A percentile compares a stretch with the other conserved stretches of the same genome.
Evolutionary conservation across 1,140 invertebrate species (phyloP).

Genomic region (Alviniconcha marisindica): DNA sequence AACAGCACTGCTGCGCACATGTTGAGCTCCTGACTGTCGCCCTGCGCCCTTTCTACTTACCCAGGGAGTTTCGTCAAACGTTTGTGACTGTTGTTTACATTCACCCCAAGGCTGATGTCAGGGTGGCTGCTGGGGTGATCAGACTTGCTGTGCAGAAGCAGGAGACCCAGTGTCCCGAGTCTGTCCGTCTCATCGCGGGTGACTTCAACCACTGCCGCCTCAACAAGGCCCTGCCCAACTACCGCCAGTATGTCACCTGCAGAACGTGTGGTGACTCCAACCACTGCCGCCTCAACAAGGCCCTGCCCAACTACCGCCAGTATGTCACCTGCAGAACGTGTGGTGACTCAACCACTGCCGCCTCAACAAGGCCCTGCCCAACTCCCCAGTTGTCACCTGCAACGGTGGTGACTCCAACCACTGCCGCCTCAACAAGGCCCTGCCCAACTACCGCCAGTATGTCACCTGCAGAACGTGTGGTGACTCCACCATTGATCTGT

Average conservation of each 20-base stretch:
- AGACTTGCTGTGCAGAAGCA: background rate
- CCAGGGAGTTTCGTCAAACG: background rate
- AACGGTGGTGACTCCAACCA: no score
- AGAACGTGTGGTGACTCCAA: background rate
- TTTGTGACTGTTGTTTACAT: constrained; percentile 32
- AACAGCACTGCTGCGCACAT: background rate
- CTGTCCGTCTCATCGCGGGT: background rate
- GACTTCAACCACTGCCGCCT: constrained; percentile 32
- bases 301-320: no score
- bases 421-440: no score
- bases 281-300: no score
- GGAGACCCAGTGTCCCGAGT: background rate
- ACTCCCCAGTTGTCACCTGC: no score
- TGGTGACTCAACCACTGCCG: no score
- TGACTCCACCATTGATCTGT: constrained; percentile 27
- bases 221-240: constrained; percentile 14
- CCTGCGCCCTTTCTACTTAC: constrained; percentile 19
- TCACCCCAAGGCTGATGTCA: constrained; percentile 7
- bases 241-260: constrained; percentile 27
- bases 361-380: no score
- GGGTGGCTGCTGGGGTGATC: background rate
- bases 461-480: no score
- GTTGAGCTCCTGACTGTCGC: constrained; percentile 18
- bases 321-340: no score
- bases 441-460: no score